Percentiles rank a stretch among this genome's conserved stretches.
Conservation (phyloP, 2,797 vertebrate species). For the Notolabrus celidotus region DNA sequence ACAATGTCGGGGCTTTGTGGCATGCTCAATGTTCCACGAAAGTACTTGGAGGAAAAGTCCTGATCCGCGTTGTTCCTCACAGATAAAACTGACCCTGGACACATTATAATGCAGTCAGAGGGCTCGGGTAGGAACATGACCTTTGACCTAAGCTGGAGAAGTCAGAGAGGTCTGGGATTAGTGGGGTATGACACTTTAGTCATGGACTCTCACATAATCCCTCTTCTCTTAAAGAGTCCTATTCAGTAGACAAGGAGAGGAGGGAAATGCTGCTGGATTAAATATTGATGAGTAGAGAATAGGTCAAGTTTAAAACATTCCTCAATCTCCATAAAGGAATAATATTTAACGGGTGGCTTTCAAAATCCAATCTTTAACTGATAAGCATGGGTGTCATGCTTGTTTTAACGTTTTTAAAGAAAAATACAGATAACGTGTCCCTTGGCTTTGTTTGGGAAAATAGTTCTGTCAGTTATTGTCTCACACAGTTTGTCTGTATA, state of each 20-base stretch:
- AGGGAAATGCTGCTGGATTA: slow-evolving; percentile 13
- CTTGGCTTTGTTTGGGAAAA: too few species aligned
- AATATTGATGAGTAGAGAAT: background rate
- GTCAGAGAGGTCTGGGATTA: slow-evolving; percentile 65
- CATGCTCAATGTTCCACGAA: slow-evolving; percentile 54
- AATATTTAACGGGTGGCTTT: too few species aligned
- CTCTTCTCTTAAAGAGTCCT: slow-evolving; percentile 33
- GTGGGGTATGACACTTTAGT: slow-evolving; percentile 57
- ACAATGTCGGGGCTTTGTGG: slow-evolving; percentile 67
- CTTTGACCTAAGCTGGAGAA: slow-evolving; percentile 66
- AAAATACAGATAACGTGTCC: too few species aligned
- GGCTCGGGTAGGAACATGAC: slow-evolving; percentile 49
- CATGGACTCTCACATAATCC: slow-evolving; percentile 51
- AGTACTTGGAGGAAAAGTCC: slow-evolving; percentile 43
- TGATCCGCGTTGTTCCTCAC: slow-evolving; percentile 38
- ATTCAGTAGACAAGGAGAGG: slow-evolving; percentile 30
- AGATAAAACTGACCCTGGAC: slow-evolving; percentile 42
- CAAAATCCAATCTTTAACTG: background rate
- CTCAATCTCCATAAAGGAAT: background rate
- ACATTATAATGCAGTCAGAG: slow-evolving; percentile 30
- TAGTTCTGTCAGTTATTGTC: too few species aligned
- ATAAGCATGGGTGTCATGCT: background rate
- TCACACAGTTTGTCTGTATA: slow-evolving; percentile 1
- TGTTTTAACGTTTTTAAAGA: too few species aligned
- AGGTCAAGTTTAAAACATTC: slow-evolving; percentile 41